Evolutionary conservation across 37 sponge, comb jelly and placozoan species (phyloP).

Genomic region (Oopsacas minuta): DNA sequence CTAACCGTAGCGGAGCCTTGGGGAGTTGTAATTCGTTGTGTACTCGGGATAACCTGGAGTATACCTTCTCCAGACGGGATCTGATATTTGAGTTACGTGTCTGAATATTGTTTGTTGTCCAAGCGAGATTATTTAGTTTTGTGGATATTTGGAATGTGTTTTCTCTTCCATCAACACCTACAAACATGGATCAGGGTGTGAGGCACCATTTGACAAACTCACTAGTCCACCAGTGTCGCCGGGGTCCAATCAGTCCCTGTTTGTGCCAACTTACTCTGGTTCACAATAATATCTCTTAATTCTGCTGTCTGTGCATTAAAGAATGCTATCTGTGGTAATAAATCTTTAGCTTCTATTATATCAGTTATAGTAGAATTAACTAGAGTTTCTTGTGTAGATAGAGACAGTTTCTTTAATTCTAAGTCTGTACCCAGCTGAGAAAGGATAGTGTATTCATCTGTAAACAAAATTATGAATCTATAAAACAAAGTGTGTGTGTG

Average conservation of each 20-base stretch:
- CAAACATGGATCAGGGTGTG: too few species aligned
- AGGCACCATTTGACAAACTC: too few species aligned
- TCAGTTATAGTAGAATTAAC: neutral
- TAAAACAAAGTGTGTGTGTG: too few species aligned
- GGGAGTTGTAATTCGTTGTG: constrained; percentile 9
- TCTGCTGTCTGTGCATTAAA: neutral
- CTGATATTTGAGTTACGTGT: neutral
- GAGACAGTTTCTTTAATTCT: neutral
- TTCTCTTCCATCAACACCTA: too few species aligned
- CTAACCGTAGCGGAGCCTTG: neutral
- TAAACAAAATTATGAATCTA: too few species aligned
- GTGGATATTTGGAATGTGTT: neutral
- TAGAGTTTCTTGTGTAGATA: neutral
- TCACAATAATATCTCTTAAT: neutral
- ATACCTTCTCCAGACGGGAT: constrained; percentile 1
- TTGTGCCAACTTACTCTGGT: neutral
- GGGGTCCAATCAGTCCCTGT: too few species aligned
- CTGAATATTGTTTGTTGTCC: neutral
- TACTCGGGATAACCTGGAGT: neutral
- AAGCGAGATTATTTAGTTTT: neutral
- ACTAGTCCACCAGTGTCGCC: too few species aligned
- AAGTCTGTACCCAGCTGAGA: neutral
- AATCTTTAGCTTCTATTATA: neutral
- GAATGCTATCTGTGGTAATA: neutral
- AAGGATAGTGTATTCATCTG: too few species aligned